These are phyloP conservation scores for Zeuzera pyrina DNA, from an alignment of 2,888 invertebrate species.

Conservation along the genomic window DNA sequence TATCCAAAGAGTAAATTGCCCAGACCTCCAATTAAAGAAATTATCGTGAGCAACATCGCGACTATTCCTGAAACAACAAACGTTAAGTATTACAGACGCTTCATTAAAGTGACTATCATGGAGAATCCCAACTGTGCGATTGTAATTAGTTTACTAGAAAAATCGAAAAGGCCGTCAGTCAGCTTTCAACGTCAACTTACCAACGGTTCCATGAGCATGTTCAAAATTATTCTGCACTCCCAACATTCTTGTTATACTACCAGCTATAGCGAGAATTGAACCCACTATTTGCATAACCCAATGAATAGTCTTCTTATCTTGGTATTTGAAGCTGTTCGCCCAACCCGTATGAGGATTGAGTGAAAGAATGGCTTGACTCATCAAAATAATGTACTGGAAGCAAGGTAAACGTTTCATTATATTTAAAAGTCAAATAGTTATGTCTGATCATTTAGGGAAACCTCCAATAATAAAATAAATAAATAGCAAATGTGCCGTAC, in stretches of 20 bases:
- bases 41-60: slow-evolving; percentile 32
- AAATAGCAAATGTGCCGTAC: no score
- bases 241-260: slow-evolving; percentile 26
- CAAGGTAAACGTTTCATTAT: neutral
- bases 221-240: slow-evolving; percentile 14
- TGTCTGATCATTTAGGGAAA: neutral
- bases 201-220: slow-evolving; percentile 31
- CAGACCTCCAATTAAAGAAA: slow-evolving; percentile 37
- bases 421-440: neutral
- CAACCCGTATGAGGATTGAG: slow-evolving; percentile 35
- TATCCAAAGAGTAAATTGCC: slow-evolving; percentile 22
- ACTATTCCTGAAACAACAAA: slow-evolving; percentile 34
- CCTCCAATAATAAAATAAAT: no score
- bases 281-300: slow-evolving; percentile 38
- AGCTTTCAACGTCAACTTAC: slow-evolving; percentile 20
- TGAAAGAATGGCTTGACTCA: slow-evolving; percentile 37
- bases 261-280: slow-evolving; percentile 31
- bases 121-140: no score
- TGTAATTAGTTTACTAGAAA: no score
- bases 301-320: slow-evolving; percentile 31
- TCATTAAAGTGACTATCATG: slow-evolving; percentile 2
- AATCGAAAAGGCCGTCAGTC: no score
- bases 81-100: no score
- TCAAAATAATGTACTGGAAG: slow-evolving; percentile 44
- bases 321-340: slow-evolving; percentile 25